A percentile compares a stretch with the other conserved stretches of the same genome.
Conservation (phyloP, 2,888 invertebrate genomes). For the Lycocerus yunnanus region DNA sequence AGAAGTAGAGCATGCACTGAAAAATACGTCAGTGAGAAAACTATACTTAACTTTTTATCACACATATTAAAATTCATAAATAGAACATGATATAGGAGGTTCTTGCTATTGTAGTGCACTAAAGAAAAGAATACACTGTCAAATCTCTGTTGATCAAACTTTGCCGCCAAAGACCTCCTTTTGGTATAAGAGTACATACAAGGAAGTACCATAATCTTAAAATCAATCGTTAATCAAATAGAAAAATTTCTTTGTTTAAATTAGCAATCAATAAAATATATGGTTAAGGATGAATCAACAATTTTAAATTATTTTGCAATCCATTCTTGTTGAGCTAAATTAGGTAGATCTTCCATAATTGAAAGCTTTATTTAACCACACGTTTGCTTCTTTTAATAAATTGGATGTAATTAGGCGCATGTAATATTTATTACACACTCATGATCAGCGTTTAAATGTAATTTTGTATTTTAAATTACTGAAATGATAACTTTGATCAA, state of each 20-base stretch:
- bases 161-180: constrained; percentile 1
- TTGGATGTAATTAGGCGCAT: not conserved
- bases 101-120: constrained; percentile 3
- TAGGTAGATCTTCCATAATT: not conserved
- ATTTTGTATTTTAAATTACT: not conserved
- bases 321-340: not conserved
- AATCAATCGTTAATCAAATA: constrained; percentile 5
- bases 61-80: constrained; percentile 1
- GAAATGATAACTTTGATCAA: not conserved
- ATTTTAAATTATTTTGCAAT: constrained; percentile 2
- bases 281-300: constrained; percentile 9
- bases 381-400: not conserved
- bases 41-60: not conserved
- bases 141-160: constrained; percentile 1
- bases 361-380: not conserved
- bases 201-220: not conserved
- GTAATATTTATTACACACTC: not conserved
- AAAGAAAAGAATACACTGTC: constrained; percentile 11
- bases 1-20: constrained; percentile 33
- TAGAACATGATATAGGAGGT: constrained; percentile 13
- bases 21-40: constrained; percentile 13
- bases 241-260: constrained; percentile 13
- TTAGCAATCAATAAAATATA: constrained; percentile 5
- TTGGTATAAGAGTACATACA: not conserved
- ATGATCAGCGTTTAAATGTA: not conserved